These are phyloP conservation scores for Numida meleagris DNA, from an alignment of 2,113 vertebrate genomes.

Conservation along the genomic window DNA sequence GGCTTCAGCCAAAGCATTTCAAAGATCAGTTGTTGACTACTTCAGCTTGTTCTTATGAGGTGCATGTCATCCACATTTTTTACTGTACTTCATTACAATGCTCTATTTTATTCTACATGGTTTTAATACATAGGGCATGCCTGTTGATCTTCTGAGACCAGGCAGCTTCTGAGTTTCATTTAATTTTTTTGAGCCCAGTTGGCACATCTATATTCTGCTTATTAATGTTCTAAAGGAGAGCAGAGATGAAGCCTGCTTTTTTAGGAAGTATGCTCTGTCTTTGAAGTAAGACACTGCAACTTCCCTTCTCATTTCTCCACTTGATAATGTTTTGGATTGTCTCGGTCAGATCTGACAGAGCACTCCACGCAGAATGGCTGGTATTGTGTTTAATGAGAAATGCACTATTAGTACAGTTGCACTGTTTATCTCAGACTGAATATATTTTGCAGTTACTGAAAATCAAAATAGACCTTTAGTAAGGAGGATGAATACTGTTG, in stretches of 20 bases:
- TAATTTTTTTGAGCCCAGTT: conserved; percentile 2
- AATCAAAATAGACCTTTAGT: neutral
- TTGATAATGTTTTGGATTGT: neutral
- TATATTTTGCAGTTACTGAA: neutral
- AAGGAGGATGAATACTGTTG: neutral
- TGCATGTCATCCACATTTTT: neutral
- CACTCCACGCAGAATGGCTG: neutral
- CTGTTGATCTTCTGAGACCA: conserved; percentile 30
- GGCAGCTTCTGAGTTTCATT: neutral
- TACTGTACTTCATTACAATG: conserved; percentile 54
- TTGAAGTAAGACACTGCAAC: neutral
- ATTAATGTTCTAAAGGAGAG: conserved; percentile 30
- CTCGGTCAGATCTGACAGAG: neutral
- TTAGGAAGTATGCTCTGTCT: conserved; percentile 12
- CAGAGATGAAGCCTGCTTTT: conserved; percentile 16
- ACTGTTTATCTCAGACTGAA: neutral
- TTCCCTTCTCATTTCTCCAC: neutral
- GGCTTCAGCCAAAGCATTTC: neutral
- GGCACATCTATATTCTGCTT: neutral
- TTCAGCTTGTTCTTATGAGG: conserved; percentile 39
- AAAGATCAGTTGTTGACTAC: neutral
- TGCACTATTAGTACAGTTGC: neutral
- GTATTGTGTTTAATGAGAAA: neutral
- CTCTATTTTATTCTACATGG: neutral
- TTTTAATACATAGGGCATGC: conserved; percentile 40